Evolutionary conservation across 2,797 vertebrate species (phyloP).

Genomic region (Poeciliopsis gracilis): DNA sequence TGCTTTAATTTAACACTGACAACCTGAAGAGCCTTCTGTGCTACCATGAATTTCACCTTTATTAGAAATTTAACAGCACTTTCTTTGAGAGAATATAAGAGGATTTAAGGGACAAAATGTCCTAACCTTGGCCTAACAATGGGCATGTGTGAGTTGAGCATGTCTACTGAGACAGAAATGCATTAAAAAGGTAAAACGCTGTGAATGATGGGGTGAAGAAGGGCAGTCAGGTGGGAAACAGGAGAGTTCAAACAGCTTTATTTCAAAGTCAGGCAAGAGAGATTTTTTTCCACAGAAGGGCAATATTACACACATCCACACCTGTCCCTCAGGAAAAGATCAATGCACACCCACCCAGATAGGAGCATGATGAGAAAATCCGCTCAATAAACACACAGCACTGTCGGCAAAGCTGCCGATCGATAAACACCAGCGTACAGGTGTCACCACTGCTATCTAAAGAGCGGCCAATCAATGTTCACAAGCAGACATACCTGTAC

Average conservation of each 20-base stretch:
- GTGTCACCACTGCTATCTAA: constrained; percentile 67
- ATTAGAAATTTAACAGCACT: constrained; percentile 38
- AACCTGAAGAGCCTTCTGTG: constrained; percentile 32
- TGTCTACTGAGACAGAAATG: constrained; percentile 38
- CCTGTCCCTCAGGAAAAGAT: constrained; percentile 58
- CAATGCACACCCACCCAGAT: constrained; percentile 57
- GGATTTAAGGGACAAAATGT: constrained; percentile 52
- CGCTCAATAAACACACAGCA: constrained; percentile 41
- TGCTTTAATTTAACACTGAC: constrained; percentile 38
- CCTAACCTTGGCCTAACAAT: constrained; percentile 62
- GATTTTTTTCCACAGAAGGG: constrained; percentile 21
- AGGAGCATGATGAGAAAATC: constrained; percentile 39
- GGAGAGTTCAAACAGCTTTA: constrained; percentile 59
- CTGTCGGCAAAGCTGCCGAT: constrained; percentile 38
- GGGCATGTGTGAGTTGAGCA: constrained; percentile 48
- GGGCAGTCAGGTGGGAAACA: constrained; percentile 58
- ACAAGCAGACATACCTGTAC: constrained; percentile 61
- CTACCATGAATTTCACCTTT: constrained; percentile 16
- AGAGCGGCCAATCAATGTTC: constrained; percentile 67
- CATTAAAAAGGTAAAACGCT: constrained; percentile 43
- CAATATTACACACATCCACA: constrained; percentile 28
- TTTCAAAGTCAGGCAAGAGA: constrained; percentile 61
- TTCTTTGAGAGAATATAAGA: constrained; percentile 42
- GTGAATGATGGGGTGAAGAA: constrained; percentile 45
- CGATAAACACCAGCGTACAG: constrained; percentile 73